These are phyloP conservation scores for Pontoporia blainvillei DNA, from an alignment of 2,113 vertebrate species.

Conservation along the genomic window DNA sequence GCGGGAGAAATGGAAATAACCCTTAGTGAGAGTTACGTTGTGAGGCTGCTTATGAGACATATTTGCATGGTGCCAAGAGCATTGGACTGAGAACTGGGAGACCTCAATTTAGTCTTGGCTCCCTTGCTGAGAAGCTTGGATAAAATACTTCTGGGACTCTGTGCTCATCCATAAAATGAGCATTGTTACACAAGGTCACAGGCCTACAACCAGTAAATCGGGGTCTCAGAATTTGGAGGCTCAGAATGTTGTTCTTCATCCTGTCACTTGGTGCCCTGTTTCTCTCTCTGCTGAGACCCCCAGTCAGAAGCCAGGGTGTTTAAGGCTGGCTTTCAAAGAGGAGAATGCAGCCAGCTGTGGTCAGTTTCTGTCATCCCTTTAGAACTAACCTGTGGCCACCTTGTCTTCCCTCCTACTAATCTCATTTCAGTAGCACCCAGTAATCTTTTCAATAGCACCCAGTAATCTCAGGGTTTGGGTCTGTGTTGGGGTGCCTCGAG, in stretches of 20 bases:
- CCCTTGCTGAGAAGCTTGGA: neutral
- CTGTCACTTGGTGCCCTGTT: neutral
- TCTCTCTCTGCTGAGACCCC: neutral
- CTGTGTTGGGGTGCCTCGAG: neutral
- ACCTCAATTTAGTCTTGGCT: neutral
- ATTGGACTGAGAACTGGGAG: neutral
- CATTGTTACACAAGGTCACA: neutral
- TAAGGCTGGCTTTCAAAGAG: neutral
- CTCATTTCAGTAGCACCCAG: neutral
- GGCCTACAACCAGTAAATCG: neutral
- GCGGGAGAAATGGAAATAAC: neutral
- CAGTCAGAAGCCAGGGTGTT: neutral
- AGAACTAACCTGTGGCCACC: neutral
- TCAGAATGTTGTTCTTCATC: neutral
- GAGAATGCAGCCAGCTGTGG: neutral
- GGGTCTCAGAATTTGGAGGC: neutral
- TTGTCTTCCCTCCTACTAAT: neutral
- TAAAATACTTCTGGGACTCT: neutral
- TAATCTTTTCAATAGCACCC: neutral
- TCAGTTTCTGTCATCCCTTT: neutral
- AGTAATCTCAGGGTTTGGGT: neutral
- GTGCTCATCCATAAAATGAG: neutral
- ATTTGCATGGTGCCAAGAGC: neutral
- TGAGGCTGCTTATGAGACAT: neutral
- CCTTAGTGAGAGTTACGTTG: neutral